Percentiles rank a stretch among this genome's conserved stretches.
Conservation (phyloP, 2,797 vertebrate species). For the Amblyopsis hoosieri region DNA sequence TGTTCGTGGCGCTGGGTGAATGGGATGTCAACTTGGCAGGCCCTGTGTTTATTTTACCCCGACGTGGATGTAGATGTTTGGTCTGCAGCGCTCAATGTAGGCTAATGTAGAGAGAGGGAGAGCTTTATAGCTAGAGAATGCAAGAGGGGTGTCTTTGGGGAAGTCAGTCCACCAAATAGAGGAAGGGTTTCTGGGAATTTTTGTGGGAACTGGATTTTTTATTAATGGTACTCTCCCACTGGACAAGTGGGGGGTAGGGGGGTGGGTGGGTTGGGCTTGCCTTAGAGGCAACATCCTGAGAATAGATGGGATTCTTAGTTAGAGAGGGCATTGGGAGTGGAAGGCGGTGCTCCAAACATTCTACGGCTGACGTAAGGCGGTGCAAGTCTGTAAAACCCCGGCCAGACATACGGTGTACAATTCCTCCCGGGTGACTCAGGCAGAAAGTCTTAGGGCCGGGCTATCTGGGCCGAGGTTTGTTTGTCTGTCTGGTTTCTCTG, state of each 20-base stretch:
- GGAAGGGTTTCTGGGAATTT: slow-evolving; percentile 40
- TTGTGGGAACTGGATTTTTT: slow-evolving; percentile 38
- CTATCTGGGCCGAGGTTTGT: no score
- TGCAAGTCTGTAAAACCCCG: neutral
- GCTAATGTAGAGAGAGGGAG: slow-evolving; percentile 49
- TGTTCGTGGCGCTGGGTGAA: neutral
- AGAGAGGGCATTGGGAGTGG: neutral
- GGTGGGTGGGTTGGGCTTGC: neutral
- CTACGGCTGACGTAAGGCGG: no score
- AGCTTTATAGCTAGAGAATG: neutral
- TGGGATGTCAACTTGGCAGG: slow-evolving; percentile 34
- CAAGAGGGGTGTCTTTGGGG: slow-evolving; percentile 6
- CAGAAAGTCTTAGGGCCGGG: neutral
- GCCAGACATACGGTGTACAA: slow-evolving; percentile 18
- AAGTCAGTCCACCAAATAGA: slow-evolving; percentile 11
- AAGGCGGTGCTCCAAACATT: neutral
- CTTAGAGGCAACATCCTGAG: slow-evolving; percentile 19
- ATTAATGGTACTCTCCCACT: slow-evolving; percentile 32
- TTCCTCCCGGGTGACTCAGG: neutral
- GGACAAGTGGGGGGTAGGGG: neutral
- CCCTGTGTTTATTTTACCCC: slow-evolving; percentile 54
- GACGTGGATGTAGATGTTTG: slow-evolving; percentile 31
- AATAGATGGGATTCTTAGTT: neutral
- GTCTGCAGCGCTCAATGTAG: slow-evolving; percentile 63
- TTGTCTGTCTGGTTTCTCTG: neutral